These are phyloP conservation scores for Falco concolor DNA, from an alignment of 2,797 vertebrate species.

Conservation along the genomic window DNA sequence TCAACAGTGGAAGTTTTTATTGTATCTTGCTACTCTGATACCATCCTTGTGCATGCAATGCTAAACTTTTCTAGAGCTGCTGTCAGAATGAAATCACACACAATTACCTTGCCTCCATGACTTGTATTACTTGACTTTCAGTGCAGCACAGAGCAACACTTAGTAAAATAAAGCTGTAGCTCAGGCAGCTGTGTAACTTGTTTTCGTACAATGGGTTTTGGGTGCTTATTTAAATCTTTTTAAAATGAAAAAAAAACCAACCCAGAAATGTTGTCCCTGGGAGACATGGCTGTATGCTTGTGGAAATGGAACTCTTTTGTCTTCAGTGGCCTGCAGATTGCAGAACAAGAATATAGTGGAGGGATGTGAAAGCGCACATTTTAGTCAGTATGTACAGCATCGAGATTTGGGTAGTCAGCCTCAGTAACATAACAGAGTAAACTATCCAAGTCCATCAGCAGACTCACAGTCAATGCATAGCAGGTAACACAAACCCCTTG, in stretches of 20 bases:
- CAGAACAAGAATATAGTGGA: neutral
- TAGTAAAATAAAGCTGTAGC: neutral
- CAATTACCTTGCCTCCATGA: neutral
- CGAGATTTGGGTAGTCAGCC: neutral
- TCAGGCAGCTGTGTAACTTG: neutral
- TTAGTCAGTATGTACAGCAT: neutral
- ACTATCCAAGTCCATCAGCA: neutral
- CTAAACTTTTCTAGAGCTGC: neutral
- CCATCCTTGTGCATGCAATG: neutral
- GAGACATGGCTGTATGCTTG: neutral
- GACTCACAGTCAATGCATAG: neutral
- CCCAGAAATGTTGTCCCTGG: neutral
- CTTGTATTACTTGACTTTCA: neutral
- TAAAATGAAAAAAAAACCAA: neutral
- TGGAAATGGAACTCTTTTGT: neutral
- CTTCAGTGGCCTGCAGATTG: neutral
- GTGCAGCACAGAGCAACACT: neutral
- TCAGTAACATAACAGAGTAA: neutral
- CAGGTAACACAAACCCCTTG: neutral
- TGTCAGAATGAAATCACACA: neutral
- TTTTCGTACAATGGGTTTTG: neutral
- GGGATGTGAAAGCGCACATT: neutral
- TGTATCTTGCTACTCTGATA: conserved; percentile 4
- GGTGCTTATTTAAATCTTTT: neutral
- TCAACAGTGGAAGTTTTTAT: conserved; percentile 14